Percentiles rank a stretch among this genome's conserved stretches.
Conservation (phyloP, 2,113 vertebrate species). For the Scortum barcoo region DNA sequence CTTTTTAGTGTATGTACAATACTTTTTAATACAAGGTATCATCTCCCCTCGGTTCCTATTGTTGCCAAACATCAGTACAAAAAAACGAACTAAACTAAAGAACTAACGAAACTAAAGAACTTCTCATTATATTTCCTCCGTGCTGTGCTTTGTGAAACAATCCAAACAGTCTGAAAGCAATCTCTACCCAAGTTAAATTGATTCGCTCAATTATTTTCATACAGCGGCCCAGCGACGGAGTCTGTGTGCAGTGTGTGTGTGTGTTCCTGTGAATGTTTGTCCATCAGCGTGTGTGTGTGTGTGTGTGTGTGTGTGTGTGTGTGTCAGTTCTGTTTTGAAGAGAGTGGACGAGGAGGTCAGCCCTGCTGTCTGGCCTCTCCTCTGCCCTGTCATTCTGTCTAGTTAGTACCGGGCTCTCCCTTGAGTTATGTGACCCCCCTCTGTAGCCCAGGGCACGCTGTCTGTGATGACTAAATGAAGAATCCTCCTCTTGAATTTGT, state of each 20-base stretch:
- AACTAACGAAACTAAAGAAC: too few relatives aligned
- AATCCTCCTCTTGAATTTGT: constrained; percentile 54
- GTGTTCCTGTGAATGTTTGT: not conserved
- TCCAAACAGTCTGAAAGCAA: constrained; percentile 28
- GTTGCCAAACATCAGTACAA: constrained; percentile 46
- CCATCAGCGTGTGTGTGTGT: constrained; percentile 13
- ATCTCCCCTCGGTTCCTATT: not conserved
- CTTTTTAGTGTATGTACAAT: constrained; percentile 26
- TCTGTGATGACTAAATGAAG: constrained; percentile 61
- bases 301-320: not conserved
- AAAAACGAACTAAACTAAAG: too few relatives aligned
- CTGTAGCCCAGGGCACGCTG: constrained; percentile 37
- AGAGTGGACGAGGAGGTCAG: constrained; percentile 51
- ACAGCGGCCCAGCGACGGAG: not conserved
- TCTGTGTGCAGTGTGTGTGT: constrained; percentile 3
- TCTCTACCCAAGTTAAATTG: constrained; percentile 28
- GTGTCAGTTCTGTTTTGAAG: constrained; percentile 38
- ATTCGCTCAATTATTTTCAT: constrained; percentile 41
- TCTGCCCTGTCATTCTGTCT: constrained; percentile 57
- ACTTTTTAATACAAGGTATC: not conserved
- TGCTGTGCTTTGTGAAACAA: constrained; percentile 53
- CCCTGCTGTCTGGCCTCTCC: constrained; percentile 46
- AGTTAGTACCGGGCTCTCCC: constrained; percentile 48
- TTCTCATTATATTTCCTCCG: constrained; percentile 66
- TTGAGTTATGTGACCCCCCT: constrained; percentile 49